These are phyloP conservation scores for Porites evermanni DNA, from an alignment of 92 coral and sea anemone genomes.

Conservation along the genomic window DNA sequence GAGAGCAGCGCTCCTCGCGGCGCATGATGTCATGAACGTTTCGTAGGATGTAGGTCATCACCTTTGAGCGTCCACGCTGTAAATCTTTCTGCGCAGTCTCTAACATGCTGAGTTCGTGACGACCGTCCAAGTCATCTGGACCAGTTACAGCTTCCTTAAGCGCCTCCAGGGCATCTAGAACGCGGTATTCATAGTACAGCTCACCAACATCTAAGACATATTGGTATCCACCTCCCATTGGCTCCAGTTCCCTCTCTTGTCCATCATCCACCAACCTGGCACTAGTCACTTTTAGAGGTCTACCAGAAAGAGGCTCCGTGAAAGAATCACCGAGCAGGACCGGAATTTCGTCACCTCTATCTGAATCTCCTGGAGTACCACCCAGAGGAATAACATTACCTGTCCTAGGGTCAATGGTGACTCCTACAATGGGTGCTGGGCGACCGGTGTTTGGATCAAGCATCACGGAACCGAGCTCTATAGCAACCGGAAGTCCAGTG, in stretches of 20 bases:
- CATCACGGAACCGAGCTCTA: constrained; percentile 99
- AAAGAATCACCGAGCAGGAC: constrained; percentile 84
- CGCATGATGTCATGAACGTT: constrained; percentile 92
- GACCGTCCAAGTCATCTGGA: constrained; percentile 80
- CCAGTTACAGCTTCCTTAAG: constrained; percentile 91
- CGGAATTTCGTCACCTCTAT: constrained; percentile 95
- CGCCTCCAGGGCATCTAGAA: constrained; percentile 85
- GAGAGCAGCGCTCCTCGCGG: constrained; percentile 89
- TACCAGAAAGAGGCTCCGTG: constrained; percentile 90
- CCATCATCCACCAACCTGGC: constrained; percentile 94
- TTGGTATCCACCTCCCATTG: constrained; percentile 98
- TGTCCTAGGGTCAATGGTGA: constrained; percentile 86
- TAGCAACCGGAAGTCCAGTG: constrained; percentile 96
- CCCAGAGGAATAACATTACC: constrained; percentile 97
- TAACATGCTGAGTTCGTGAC: constrained; percentile 91
- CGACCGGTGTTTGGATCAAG: constrained; percentile 91
- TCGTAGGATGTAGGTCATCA: constrained; percentile 83
- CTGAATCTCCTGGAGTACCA: constrained; percentile 88
- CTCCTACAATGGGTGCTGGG: constrained; percentile 90
- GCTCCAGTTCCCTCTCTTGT: constrained; percentile 90
- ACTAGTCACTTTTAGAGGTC: constrained; percentile 88
- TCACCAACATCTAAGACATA: constrained; percentile 93
- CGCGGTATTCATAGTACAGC: constrained; percentile 92
- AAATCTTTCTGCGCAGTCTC: constrained; percentile 87
- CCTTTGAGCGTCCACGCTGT: constrained; percentile 71